These are phyloP conservation scores for Nannobrachium achirus DNA, from an alignment of 2,113 vertebrate genomes.

Conservation along the genomic window DNA sequence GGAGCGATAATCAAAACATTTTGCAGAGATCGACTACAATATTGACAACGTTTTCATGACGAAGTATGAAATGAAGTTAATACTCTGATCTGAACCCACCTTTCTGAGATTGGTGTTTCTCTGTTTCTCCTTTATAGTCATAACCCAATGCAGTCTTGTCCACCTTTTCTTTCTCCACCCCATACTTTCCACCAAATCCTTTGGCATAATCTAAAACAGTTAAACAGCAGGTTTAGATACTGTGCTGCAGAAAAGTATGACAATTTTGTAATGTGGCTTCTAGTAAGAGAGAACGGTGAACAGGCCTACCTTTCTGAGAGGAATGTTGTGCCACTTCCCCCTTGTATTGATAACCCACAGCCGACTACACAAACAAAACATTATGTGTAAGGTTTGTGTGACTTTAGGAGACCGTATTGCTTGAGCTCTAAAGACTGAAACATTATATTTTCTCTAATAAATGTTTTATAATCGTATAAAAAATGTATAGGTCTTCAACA, in stretches of 20 bases:
- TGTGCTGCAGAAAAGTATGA: background rate
- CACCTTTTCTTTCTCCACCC: slow-evolving; percentile 85
- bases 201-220: slow-evolving; percentile 72
- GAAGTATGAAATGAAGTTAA: background rate
- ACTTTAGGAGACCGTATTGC: background rate
- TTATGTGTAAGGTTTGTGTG: background rate
- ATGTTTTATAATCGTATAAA: no score
- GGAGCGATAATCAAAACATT: no score
- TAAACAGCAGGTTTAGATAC: no score
- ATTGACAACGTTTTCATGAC: background rate
- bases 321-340: slow-evolving; percentile 88
- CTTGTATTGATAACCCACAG: slow-evolving; percentile 93
- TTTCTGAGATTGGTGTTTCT: slow-evolving; percentile 81
- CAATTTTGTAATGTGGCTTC: background rate
- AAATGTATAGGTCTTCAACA: no score
- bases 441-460: no score
- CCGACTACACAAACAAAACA: slow-evolving; percentile 81
- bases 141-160: slow-evolving; percentile 81
- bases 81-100: slow-evolving; percentile 41
- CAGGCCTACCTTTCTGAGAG: slow-evolving; percentile 89
- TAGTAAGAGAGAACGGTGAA: background rate
- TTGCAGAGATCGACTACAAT: no score
- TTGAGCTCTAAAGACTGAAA: no score
- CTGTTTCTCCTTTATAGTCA: slow-evolving; percentile 75
- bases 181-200: slow-evolving; percentile 83